Evolutionary conservation across 2,888 invertebrate genomes (phyloP).

Genomic region (Tipula unca): DNA sequence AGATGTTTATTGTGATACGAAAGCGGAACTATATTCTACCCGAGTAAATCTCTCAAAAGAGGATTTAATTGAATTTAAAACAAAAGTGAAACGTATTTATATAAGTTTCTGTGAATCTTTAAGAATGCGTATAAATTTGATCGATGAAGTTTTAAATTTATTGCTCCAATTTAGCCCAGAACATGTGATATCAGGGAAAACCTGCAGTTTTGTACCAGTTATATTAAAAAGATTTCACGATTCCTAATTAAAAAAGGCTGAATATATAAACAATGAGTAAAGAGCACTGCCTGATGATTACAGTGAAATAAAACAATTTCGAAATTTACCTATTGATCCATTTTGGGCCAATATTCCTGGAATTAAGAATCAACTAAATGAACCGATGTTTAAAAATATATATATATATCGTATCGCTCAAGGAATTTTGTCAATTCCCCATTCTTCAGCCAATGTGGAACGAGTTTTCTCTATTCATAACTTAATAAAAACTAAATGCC

Average conservation of each 20-base stretch:
- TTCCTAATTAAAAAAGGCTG: neutral
- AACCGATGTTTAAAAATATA: too few species aligned
- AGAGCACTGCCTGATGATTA: constrained; percentile 21
- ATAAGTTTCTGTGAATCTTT: constrained; percentile 18
- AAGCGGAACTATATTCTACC: neutral
- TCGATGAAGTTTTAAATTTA: constrained; percentile 16
- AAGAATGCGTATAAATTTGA: neutral
- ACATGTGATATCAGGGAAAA: neutral
- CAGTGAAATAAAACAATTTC: too few species aligned
- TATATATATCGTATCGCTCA: too few species aligned
- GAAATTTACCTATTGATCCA: too few species aligned
- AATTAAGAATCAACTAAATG: too few species aligned
- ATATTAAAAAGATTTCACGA: neutral
- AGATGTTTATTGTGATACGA: neutral
- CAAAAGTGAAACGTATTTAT: neutral
- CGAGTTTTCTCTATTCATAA: too few species aligned
- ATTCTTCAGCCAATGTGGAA: too few species aligned
- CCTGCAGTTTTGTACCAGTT: neutral
- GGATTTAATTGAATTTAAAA: neutral
- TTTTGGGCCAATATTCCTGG: too few species aligned
- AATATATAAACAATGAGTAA: constrained; percentile 22
- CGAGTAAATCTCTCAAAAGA: neutral
- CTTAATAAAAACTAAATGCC: too few species aligned
- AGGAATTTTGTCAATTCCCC: too few species aligned
- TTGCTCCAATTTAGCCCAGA: neutral